phyloP scores from a whole-genome alignment of 2,113 vertebrate genomes.

The Illadopsis cleaveri region DNA sequence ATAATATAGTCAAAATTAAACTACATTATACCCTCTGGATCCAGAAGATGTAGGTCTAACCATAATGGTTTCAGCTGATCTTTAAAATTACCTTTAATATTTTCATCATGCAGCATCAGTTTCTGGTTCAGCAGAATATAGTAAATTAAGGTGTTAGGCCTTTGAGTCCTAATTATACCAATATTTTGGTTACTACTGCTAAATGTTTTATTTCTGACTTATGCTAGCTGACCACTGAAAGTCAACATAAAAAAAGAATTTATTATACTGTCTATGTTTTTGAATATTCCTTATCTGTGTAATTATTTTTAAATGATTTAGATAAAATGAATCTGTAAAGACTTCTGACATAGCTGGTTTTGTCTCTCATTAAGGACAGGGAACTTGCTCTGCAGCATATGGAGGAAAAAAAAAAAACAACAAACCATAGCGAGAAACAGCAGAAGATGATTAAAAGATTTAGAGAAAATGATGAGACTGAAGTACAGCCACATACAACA shows the following conservation, averaged over 20 bases:
- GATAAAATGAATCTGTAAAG: not conserved
- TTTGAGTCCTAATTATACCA: not conserved
- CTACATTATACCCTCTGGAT: not conserved
- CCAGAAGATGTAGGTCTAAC: not conserved
- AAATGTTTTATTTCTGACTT: not conserved
- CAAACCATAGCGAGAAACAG: not conserved
- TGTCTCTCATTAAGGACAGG: not conserved
- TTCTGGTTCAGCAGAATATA: not conserved
- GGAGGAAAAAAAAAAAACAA: not conserved
- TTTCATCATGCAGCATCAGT: not conserved
- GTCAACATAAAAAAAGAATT: not conserved
- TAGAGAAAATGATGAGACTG: not conserved
- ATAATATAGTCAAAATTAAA: not conserved
- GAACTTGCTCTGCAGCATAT: not conserved
- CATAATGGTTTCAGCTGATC: not conserved
- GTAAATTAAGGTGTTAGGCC: not conserved
- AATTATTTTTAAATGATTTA: not conserved
- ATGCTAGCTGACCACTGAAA: not conserved
- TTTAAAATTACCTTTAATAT: not conserved
- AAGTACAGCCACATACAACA: not conserved
- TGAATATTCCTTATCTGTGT: not conserved
- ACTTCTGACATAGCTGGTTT: not conserved
- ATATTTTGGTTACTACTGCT: not conserved
- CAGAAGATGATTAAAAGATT: not conserved
- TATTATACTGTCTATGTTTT: not conserved